Evolutionary conservation across 92 coral and sea anemone genomes (phyloP), one percentile per base, ranked within the genome.

Genomic region (Anthopleura xanthogrammica): DNA sequence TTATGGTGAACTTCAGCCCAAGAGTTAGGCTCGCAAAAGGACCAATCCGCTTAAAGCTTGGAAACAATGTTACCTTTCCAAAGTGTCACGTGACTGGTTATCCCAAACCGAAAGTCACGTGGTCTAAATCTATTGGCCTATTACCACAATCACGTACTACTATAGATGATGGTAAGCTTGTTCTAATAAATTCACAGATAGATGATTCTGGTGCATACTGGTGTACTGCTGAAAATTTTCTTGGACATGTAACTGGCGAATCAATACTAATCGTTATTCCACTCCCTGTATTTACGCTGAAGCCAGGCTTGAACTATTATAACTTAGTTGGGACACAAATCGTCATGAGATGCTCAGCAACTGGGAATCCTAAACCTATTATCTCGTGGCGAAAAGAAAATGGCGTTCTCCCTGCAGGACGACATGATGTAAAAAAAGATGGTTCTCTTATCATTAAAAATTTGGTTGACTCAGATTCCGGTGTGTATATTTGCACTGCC

Each of bases 401-500:
- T 41, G 83, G 83, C 0, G 13, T 5, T 64, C 75, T 80, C 41
- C 83, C 83, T 58, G 75, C 2, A 60, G 75, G 55, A 41, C 20
- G 83, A 41, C 12, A 80, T 43, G n/a, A 41, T 0, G 76, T 80
- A 20, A 80, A 64, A 23, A 39, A 22, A 57, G 75, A 80, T 3
- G 86, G 86, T 10, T 11, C 74, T 41, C 72, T 75, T 16, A 41
- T 60, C 1, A 11, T 83, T 2, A 74, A 73, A 55, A 74, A 83
- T 19, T 9, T 43, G 19, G 36, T 7, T 16, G 1, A 12, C 0
- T 40, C 87, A 41, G 87, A 84, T 84, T 60, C 87, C 0, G 87
- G 87, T 2, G 77, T 77, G 10, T 84, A 84, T 23, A 48, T 84
- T 7, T 84, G 87, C 70, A 84, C 82, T 7, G 87, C 82, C 36